These are phyloP conservation scores for Xenotilapia caudafasciata DNA, from an alignment of 2,113 vertebrate genomes.

Conservation along the genomic window DNA sequence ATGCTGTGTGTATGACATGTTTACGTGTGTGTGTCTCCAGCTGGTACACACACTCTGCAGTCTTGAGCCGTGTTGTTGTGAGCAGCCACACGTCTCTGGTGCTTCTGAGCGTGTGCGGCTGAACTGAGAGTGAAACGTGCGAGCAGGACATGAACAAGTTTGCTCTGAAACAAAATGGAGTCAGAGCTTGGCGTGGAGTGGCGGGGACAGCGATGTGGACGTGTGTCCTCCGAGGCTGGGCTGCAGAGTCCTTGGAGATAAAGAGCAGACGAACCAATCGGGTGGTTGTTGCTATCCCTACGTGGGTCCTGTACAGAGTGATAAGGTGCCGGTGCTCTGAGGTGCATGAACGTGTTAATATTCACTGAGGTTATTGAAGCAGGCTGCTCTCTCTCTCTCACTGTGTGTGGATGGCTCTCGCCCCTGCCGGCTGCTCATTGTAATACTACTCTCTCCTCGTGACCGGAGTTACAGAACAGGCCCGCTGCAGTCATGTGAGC, in stretches of 20 bases:
- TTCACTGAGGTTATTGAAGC: conserved; percentile 41
- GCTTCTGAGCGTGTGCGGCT: neutral
- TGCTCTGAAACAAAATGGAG: neutral
- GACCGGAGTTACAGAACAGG: conserved; percentile 70
- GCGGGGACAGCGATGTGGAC: neutral
- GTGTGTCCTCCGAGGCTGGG: neutral
- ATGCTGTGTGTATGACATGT: neutral
- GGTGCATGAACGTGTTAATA: conserved; percentile 41
- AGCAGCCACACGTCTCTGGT: neutral
- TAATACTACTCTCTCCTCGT: conserved; percentile 78
- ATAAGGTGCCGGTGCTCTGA: conserved; percentile 33
- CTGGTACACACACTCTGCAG: neutral
- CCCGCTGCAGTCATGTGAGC: conserved; percentile 78
- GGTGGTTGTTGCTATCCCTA: neutral
- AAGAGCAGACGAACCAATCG: neutral
- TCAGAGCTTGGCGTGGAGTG: neutral
- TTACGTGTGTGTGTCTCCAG: neutral
- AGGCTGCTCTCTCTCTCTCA: neutral
- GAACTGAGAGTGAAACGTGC: neutral
- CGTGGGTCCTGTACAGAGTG: neutral
- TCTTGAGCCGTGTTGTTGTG: neutral
- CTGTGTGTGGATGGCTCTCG: neutral
- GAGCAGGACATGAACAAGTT: neutral
- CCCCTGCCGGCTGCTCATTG: conserved; percentile 55
- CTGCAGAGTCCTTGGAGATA: conserved; percentile 22